Evolutionary conservation across 1,140 invertebrate species (phyloP).

Genomic region (Muscidifurax raptorellus): DNA sequence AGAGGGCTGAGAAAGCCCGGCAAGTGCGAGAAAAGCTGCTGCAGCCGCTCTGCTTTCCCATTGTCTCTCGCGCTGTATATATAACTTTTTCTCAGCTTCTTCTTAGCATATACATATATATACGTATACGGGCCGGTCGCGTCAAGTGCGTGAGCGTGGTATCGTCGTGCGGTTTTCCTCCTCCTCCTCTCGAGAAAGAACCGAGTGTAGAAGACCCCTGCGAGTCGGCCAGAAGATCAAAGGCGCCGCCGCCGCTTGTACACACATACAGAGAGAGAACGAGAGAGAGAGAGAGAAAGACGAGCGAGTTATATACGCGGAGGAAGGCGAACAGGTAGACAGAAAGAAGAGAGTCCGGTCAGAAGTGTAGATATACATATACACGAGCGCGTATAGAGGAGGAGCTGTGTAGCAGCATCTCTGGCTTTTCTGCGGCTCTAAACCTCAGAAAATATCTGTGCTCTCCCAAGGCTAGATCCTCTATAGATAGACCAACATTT

Average conservation of each 20-base stretch:
- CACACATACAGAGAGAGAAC: neutral
- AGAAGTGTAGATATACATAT: slow-evolving; percentile 1
- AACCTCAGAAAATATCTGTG: slow-evolving; percentile 47
- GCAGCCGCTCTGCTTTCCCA: neutral
- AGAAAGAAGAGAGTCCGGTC: neutral
- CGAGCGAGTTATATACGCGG: slow-evolving; percentile 14
- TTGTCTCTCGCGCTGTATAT: neutral
- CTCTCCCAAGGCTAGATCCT: slow-evolving; percentile 44
- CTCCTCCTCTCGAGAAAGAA: neutral
- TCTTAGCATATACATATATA: neutral
- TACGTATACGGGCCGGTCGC: neutral
- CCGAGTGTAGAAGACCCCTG: neutral
- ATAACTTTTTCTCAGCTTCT: neutral
- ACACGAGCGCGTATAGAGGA: neutral
- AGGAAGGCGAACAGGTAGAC: slow-evolving; percentile 40
- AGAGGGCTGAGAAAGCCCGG: slow-evolving; percentile 1
- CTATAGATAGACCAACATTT: slow-evolving; percentile 20
- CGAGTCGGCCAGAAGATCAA: slow-evolving; percentile 1
- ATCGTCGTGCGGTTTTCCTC: slow-evolving; percentile 15
- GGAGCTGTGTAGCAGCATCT: slow-evolving; percentile 4
- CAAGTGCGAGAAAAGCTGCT: slow-evolving; percentile 8
- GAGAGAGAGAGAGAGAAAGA: slow-evolving; percentile 10
- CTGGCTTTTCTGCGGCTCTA: slow-evolving; percentile 31
- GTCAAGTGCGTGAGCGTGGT: neutral
- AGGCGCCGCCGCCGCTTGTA: neutral